Conservation (phyloP, 2,113 vertebrate genomes). For the Chitala chitala region DNA sequence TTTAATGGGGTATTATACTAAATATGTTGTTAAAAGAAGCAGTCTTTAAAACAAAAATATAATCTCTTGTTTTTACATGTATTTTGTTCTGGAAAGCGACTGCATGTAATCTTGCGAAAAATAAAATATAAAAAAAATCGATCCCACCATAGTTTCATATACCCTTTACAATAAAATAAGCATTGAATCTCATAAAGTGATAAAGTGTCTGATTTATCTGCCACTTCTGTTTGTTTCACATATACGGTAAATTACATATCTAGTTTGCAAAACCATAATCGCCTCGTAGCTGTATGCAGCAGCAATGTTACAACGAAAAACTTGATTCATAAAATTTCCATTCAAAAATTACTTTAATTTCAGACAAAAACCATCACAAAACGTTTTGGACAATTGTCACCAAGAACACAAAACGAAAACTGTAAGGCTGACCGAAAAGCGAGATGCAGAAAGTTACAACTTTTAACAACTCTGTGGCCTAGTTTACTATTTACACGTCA, state of each 20-base stretch:
- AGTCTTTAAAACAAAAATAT: slow-evolving; percentile 44
- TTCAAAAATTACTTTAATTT: too few relatives aligned
- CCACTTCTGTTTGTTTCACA: slow-evolving; percentile 27
- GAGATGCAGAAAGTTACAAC: not conserved
- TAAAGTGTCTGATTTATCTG: slow-evolving; percentile 49
- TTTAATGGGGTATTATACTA: slow-evolving; percentile 45
- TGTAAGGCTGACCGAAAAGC: not conserved
- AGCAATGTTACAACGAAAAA: too few relatives aligned
- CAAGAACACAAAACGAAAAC: not conserved
- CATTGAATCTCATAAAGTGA: slow-evolving; percentile 47
- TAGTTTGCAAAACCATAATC: not conserved
- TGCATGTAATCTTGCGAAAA: slow-evolving; percentile 70
- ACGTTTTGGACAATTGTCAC: not conserved
- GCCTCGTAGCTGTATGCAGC: not conserved
- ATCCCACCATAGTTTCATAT: slow-evolving; percentile 71
- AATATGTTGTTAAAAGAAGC: slow-evolving; percentile 53
- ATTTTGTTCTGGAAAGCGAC: slow-evolving; percentile 61
- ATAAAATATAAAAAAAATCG: slow-evolving; percentile 57
- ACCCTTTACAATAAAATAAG: slow-evolving; percentile 70
- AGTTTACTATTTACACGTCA: not conserved
- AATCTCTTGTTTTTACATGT: slow-evolving; percentile 55
- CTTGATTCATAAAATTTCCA: too few relatives aligned
- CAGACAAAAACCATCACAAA: not conserved
- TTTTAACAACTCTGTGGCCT: not conserved
- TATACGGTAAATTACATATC: not conserved